A percentile compares a stretch with the other conserved stretches of the same genome.
Evolutionary conservation across 2,797 vertebrate species (phyloP).

Genomic region (Hirundo rustica): DNA sequence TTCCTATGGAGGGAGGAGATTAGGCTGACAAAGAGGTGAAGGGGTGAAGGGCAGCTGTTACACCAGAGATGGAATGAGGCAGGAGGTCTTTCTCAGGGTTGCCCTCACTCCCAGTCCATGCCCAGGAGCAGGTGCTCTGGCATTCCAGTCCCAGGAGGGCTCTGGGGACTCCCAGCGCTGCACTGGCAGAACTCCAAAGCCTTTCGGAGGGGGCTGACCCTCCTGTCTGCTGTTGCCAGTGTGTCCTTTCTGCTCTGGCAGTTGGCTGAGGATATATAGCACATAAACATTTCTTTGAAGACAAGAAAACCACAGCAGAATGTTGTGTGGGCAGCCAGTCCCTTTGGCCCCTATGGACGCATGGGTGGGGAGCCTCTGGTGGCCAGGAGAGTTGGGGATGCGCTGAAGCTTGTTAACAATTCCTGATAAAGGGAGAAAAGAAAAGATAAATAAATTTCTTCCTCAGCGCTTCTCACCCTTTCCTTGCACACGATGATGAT

Average conservation of each 20-base stretch:
- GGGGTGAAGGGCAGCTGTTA: background rate
- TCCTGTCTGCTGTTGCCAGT: background rate
- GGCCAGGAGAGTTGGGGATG: background rate
- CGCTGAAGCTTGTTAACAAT: background rate
- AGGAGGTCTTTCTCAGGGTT: background rate
- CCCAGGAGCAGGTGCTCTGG: background rate
- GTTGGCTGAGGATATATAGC: background rate
- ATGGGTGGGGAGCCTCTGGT: background rate
- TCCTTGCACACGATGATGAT: background rate
- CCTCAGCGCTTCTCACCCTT: background rate
- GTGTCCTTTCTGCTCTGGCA: background rate
- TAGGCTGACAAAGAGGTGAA: background rate
- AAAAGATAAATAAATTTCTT: background rate
- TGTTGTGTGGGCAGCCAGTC: background rate
- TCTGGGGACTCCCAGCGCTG: background rate
- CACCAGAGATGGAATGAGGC: background rate
- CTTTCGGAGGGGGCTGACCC: background rate
- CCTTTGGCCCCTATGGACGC: rapidly evolving
- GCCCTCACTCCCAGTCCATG: background rate
- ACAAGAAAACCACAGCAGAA: background rate
- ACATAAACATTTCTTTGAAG: slow-evolving; percentile 23
- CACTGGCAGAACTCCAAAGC: background rate
- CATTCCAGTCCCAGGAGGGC: background rate
- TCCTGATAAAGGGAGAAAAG: background rate
- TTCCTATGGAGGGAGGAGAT: background rate